Evolutionary conservation across 2,113 vertebrate species (phyloP).

Genomic region (Paradisaea rubra): DNA sequence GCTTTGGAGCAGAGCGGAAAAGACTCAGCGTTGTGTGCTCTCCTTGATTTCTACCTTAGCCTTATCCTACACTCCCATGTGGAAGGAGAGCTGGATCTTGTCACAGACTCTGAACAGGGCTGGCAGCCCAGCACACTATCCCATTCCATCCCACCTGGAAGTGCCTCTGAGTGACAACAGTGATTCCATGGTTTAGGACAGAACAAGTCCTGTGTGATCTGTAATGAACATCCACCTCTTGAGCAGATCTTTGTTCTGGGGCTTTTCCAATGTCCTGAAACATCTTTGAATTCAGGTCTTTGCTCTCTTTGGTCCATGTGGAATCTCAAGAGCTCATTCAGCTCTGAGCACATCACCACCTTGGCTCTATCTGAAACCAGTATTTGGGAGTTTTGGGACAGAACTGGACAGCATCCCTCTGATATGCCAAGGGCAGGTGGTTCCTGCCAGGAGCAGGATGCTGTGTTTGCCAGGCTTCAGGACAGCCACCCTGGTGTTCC

Average conservation of each 20-base stretch:
- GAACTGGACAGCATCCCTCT: neutral
- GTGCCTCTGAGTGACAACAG: neutral
- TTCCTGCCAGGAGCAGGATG: neutral
- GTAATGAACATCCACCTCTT: neutral
- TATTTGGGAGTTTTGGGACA: neutral
- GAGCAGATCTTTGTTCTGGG: neutral
- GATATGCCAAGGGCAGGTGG: rapidly evolving
- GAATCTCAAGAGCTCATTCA: neutral
- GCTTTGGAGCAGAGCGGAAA: neutral
- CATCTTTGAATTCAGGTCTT: neutral
- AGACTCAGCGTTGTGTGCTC: neutral
- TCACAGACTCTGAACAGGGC: neutral
- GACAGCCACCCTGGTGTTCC: neutral
- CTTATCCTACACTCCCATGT: neutral
- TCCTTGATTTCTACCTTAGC: neutral
- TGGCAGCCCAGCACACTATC: neutral
- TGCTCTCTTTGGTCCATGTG: neutral
- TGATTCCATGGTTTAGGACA: neutral
- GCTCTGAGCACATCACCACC: neutral
- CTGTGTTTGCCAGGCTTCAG: neutral
- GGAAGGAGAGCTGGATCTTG: neutral
- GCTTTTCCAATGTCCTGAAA: neutral
- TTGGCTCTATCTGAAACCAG: neutral
- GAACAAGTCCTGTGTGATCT: neutral
- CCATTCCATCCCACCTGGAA: neutral